Evolutionary conservation across 2,888 invertebrate species (phyloP), one percentile per base, ranked within the genome.

Genomic region (Athetis lepigone): DNA sequence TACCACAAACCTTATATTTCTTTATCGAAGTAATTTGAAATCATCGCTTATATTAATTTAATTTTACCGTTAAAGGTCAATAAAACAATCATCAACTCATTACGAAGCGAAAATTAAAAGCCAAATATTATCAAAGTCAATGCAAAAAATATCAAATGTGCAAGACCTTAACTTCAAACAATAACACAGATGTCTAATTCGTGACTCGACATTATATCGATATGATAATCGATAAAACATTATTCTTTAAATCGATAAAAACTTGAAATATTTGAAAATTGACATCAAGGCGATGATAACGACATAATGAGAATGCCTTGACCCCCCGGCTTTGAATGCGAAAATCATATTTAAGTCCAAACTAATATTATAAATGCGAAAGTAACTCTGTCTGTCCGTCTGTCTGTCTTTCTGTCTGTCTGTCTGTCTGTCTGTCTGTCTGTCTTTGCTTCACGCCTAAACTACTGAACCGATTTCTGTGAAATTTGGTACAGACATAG

Each of bases 191-290:
- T 68, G 79, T 75, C 74, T 66, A 64, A 70, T 71, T 80, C 80
- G 79, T 80, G 79, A 80, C 79, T 77, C 68, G 76, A 77, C 62
- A 62, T 62, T 55, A 75, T 71, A 80, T 74, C 80, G 77, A 75
- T 75, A 59, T 58, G 69, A 76, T 77, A 77, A 81, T 79, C 71
- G 76, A 77, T 75, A 77, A 74, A 62, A 59, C 70, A 64, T 60
- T 68, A 75, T 70, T 65, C 51, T 60, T 70, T 65, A 58, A 62
- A 74, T 74, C 79, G 81, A 70, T 75, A 79, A 79, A 84, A 83
- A 55, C 52, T 69, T 75, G 61, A 80, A 81, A 81, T 84, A 83
- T 85, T 84, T 82, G 81, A 81, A 84, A 85, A 83, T 71, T 80
- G 80, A 84, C 85, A 77, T 84, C 85, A 85, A 85, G 84, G 86